Conservation (phyloP, 2,888 invertebrate genomes). For the Apoderus coryli region DNA sequence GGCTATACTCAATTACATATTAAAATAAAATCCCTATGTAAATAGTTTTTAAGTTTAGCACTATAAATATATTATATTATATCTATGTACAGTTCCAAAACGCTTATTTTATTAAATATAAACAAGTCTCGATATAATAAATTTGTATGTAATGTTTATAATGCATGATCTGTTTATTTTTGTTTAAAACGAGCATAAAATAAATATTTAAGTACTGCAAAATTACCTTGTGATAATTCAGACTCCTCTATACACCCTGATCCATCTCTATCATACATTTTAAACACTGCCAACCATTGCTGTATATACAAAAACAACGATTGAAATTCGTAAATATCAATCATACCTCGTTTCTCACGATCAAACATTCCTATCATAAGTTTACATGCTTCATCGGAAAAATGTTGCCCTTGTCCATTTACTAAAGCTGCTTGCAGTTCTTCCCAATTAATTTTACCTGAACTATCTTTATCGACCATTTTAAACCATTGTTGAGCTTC, state of each 20-base stretch:
- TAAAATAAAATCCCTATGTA: too few species aligned
- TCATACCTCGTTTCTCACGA: slow-evolving; percentile 67
- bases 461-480: slow-evolving; percentile 69
- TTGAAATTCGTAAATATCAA: slow-evolving; percentile 72
- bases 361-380: slow-evolving; percentile 91
- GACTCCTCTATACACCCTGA: slow-evolving; percentile 72
- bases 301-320: slow-evolving; percentile 77
- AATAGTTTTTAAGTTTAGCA: too few species aligned
- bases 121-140: too few species aligned
- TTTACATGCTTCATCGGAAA: slow-evolving; percentile 69
- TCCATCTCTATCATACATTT: slow-evolving; percentile 70
- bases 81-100: too few species aligned
- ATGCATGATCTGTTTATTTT: too few species aligned
- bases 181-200: too few species aligned
- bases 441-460: slow-evolving; percentile 61
- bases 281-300: slow-evolving; percentile 76
- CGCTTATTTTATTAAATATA: too few species aligned
- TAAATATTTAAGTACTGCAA: too few species aligned
- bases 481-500: slow-evolving; percentile 73
- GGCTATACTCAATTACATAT: too few species aligned
- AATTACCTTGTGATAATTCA: slow-evolving; percentile 58
- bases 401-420: slow-evolving; percentile 72
- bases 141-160: too few species aligned
- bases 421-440: slow-evolving; percentile 71
- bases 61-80: too few species aligned